Conservation (phyloP, 2,888 invertebrate genomes). For the Xanthorhoe spadicearia region DNA sequence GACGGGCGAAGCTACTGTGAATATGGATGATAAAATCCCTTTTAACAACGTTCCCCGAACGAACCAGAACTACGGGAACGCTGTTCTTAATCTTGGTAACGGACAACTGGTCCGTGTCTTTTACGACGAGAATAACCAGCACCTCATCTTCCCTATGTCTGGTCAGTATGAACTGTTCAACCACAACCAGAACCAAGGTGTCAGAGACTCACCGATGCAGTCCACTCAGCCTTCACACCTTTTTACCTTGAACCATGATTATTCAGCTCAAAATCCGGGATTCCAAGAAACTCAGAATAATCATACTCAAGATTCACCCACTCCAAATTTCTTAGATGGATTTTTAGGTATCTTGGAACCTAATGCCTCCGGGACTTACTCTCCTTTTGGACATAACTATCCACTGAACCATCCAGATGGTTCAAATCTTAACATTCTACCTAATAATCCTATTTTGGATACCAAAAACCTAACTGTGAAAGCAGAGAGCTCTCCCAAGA, state of each 20-base stretch:
- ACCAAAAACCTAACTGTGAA: conserved; percentile 60
- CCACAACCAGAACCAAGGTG: conserved; percentile 70
- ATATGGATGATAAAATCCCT: conserved; percentile 67
- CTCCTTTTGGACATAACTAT: conserved; percentile 88
- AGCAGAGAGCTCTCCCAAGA: conserved; percentile 70
- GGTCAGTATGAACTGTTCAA: conserved; percentile 80
- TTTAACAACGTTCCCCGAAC: conserved; percentile 63
- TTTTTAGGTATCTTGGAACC: conserved; percentile 90
- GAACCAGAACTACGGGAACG: conserved; percentile 75
- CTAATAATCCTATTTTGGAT: conserved; percentile 63
- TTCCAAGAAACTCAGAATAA: conserved; percentile 63
- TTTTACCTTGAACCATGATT: conserved; percentile 76
- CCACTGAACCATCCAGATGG: conserved; percentile 81
- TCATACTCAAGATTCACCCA: conserved; percentile 59
- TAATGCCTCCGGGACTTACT: conserved; percentile 89
- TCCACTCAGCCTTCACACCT: conserved; percentile 65
- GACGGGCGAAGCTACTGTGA: conserved; percentile 60
- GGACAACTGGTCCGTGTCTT: conserved; percentile 76
- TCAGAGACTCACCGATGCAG: conserved; percentile 69
- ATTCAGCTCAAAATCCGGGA: conserved; percentile 55
- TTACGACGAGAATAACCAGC: conserved; percentile 79
- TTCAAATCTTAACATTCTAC: conserved; percentile 65
- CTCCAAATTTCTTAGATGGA: conserved; percentile 87
- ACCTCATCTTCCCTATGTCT: conserved; percentile 76
- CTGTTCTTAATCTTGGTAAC: conserved; percentile 77